Evolutionary conservation across 2,888 invertebrate species (phyloP), one percentile per base, ranked within the genome.

Genomic region (Hipparchia semele): DNA sequence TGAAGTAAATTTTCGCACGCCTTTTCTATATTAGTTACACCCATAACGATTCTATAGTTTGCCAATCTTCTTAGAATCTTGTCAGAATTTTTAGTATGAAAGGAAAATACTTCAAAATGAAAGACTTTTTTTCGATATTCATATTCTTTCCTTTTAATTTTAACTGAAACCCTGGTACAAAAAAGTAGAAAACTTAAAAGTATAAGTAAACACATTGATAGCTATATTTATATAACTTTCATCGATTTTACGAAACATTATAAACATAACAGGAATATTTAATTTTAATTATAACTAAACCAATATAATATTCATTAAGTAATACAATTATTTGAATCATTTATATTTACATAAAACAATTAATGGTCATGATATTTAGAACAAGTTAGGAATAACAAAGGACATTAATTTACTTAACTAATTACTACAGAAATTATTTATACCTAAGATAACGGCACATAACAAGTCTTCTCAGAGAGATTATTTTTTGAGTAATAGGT

Each of bases 151-250:
- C 53, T 75, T 80, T 81, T 79, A 76, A 78, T 82, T 65, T 75
- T 76, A 86, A 83, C 81, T 81, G 73, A 86, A 86, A 84, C 80
- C 74, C 78, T 80, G 81, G 80, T 79, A 79, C 77, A 80, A 81
- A 81, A 84, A 82, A 78, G 76, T 65, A 76, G 77, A 83, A 83
- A 86, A 88, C 83, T 81, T 84, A 84, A 81, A 79, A 68, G 45
- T 58, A 67, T 39, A 39, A 5, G 39, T 39, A 39, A 61, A 45
- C 53, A n/a, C n/a, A 66, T 53, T 65, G 23, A 23, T 23, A 23
- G 23, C 65, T 72, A 74, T 49, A 69, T 62, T 62, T 58, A 6
- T 33, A 5, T 33, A 10, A n/a, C 23, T 61, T 58, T 33, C 12
- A 58, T 65, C 13, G 46, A 72, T 53, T 68, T 49, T 73, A 76